Evolutionary conservation across 2,888 invertebrate genomes (phyloP).

Genomic region (Pristionchus fissidentatus): DNA sequence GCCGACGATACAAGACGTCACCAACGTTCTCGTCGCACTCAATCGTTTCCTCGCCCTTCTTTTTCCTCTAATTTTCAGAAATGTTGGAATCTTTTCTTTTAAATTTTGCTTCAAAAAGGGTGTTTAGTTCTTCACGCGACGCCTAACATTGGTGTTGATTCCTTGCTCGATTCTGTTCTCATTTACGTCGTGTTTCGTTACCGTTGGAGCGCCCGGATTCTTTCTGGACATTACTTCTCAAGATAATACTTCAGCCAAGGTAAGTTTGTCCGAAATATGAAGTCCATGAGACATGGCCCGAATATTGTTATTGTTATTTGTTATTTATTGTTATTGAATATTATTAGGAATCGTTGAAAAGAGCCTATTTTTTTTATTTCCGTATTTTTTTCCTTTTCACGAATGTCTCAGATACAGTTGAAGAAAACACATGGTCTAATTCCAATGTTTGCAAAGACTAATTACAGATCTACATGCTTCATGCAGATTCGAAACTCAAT

Average conservation of each 20-base stretch:
- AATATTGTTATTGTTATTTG: no score
- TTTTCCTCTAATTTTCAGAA: background rate
- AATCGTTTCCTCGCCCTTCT: slow-evolving; percentile 1
- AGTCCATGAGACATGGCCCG: no score
- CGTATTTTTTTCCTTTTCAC: no score
- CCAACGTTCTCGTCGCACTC: background rate
- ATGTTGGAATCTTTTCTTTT: background rate
- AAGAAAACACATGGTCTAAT: background rate
- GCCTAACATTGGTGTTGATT: background rate
- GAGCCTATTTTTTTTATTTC: no score
- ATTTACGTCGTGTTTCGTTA: background rate
- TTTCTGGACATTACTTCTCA: background rate
- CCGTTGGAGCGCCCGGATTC: background rate
- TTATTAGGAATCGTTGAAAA: no score
- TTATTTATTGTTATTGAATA: no score
- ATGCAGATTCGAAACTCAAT: background rate
- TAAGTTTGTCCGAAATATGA: no score
- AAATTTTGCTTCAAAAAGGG: background rate
- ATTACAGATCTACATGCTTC: slow-evolving; percentile 28
- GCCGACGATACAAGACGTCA: background rate
- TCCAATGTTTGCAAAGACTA: background rate
- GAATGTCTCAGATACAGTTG: no score
- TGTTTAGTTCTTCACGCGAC: background rate
- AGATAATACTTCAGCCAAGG: no score
- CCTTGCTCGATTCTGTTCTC: background rate